Evolutionary conservation across 2,797 vertebrate genomes (phyloP), one percentile per base, ranked within the genome.

Genomic region (Sciaenops ocellatus): DNA sequence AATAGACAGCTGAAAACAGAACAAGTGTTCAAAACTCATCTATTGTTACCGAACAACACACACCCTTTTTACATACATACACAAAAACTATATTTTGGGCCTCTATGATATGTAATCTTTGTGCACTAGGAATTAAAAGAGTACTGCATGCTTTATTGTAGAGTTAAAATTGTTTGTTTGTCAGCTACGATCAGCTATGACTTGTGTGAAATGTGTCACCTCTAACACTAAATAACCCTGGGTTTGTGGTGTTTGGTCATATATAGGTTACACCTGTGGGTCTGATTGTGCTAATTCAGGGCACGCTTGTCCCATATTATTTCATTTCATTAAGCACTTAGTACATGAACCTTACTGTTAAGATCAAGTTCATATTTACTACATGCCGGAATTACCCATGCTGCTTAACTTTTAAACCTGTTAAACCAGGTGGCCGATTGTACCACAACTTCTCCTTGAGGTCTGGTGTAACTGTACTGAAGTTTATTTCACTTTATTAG

Each of bases 1-100:
- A 79, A 80, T 22, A 0, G 46, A 82, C 52, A 76, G 80, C 72
- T 41, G 47, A 66, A 78, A 80, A 46, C 13, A 18, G 16, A 68
- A 28, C 48, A 46, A 63, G 13, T 44, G 47, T 46, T 69, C 1
- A 10, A 22, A 61, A 44, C 42, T 12, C 22, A 12, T 54, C 44
- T 54, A 26, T 41, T 54, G 26, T 42, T 3, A 26, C 6, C 54
- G 41, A 20, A 80, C n/a, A 38, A 44, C 18, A 46, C 65, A n/a
- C 24, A 18, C 18, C 41, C n/a, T 2, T 7, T 7, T 30, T 34
- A 48, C 6, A 67, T 10, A 9, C n/a, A 61, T 2, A 48, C 15
- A 51, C 41, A 48, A 18, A 60, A 3, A 15, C 20, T 47, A 30
- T 6, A 51, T 46, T 17, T 48, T 24, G 4, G 42, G 42, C 42